phyloP scores from a whole-genome alignment of 2,888 invertebrate species.

The Helleia helle region DNA sequence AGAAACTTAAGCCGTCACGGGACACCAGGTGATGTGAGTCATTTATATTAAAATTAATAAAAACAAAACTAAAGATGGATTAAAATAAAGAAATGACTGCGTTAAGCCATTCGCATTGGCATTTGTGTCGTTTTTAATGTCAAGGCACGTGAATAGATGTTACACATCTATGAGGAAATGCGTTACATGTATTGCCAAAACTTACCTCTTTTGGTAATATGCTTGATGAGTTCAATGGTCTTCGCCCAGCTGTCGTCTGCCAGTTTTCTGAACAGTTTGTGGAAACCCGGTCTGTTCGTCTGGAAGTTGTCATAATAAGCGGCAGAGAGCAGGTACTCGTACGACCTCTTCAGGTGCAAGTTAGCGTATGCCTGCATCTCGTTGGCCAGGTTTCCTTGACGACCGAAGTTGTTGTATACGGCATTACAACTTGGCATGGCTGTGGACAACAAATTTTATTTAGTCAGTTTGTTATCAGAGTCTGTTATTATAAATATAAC shows the following conservation, averaged over 20 bases:
- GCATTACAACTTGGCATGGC: constrained; percentile 76
- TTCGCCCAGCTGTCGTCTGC: constrained; percentile 85
- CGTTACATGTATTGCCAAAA: no score
- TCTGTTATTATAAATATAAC: no score
- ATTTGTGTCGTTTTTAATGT: no score
- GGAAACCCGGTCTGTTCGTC: constrained; percentile 83
- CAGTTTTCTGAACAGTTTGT: constrained; percentile 80
- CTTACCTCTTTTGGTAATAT: constrained; percentile 82
- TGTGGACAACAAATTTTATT: constrained; percentile 23
- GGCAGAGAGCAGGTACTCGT: constrained; percentile 82
- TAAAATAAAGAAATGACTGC: no score
- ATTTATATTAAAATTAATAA: no score
- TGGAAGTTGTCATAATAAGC: constrained; percentile 85
- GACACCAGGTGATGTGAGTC: no score
- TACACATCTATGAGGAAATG: no score
- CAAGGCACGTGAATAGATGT: no score
- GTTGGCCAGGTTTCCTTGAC: constrained; percentile 51
- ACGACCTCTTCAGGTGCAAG: constrained; percentile 80
- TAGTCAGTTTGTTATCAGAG: not conserved
- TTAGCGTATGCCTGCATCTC: constrained; percentile 74
- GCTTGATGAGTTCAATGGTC: constrained; percentile 83
- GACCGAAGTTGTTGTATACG: constrained; percentile 75
- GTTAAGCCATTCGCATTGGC: no score
- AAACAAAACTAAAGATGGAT: no score
- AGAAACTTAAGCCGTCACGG: no score